These are phyloP conservation scores for Nibea coibor DNA, from an alignment of 2,113 vertebrate genomes.

Conservation along the genomic window DNA sequence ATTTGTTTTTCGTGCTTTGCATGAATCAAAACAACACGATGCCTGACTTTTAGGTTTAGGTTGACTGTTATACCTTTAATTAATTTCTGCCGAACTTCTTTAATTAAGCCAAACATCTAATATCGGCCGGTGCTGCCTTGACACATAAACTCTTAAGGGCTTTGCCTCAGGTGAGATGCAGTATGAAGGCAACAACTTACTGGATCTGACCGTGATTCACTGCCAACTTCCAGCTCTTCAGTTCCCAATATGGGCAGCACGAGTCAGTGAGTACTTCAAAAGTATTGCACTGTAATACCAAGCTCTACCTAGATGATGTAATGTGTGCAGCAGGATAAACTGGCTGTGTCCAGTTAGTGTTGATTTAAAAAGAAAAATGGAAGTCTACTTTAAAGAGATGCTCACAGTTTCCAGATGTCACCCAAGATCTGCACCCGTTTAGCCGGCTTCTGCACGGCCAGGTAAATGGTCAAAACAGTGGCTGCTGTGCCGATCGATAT, in stretches of 20 bases:
- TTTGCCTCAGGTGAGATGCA: neutral
- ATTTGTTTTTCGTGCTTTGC: neutral
- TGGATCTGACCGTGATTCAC: neutral
- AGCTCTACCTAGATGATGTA: constrained; percentile 69
- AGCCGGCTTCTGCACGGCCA: constrained; percentile 1
- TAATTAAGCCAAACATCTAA: neutral
- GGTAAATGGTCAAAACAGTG: constrained; percentile 34
- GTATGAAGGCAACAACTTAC: neutral
- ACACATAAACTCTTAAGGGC: neutral
- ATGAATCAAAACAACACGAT: neutral
- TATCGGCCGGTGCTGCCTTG: neutral
- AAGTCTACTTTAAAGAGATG: constrained; percentile 35
- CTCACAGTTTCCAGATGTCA: constrained; percentile 53
- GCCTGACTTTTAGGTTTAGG: neutral
- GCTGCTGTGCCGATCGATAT: constrained; percentile 42
- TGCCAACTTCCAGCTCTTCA: neutral
- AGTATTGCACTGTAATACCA: constrained; percentile 43
- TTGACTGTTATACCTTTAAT: neutral
- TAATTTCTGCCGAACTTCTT: too few species aligned
- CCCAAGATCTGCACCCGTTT: constrained; percentile 17
- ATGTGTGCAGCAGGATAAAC: constrained; percentile 63
- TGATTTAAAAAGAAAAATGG: constrained; percentile 26
- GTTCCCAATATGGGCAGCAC: constrained; percentile 21
- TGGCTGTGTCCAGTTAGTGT: constrained; percentile 61
- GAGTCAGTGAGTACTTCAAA: constrained; percentile 14